phyloP scores from a whole-genome alignment of 2,113 vertebrate genomes.

The Pterocles gutturalis region DNA sequence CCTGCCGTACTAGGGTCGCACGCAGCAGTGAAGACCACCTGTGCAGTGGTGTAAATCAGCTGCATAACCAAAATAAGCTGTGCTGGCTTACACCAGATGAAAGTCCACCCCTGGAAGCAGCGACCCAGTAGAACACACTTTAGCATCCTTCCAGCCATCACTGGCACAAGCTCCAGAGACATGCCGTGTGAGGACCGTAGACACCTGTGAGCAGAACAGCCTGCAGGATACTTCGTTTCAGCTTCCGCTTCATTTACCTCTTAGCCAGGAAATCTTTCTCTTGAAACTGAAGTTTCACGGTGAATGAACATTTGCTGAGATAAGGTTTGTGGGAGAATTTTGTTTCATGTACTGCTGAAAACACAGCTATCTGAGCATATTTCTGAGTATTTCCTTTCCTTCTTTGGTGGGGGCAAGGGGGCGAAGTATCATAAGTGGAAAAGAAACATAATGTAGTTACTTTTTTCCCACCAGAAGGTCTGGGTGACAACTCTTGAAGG shows the following conservation, averaged over 20 bases:
- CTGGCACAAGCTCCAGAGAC: neutral
- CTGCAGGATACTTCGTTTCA: accelerated
- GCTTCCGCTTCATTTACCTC: neutral
- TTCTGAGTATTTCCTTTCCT: neutral
- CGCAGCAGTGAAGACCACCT: neutral
- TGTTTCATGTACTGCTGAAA: neutral
- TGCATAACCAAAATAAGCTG: accelerated
- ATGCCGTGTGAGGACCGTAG: neutral
- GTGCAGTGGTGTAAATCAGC: neutral
- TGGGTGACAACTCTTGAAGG: neutral
- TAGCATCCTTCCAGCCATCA: neutral
- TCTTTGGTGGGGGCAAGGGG: neutral
- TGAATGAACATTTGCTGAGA: neutral
- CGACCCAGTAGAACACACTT: no score
- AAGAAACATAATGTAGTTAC: neutral
- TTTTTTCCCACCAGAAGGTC: neutral
- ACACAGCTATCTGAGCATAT: neutral
- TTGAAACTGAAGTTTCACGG: neutral
- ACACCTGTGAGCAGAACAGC: accelerated
- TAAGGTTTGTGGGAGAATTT: neutral
- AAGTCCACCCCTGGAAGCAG: neutral
- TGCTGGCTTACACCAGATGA: neutral
- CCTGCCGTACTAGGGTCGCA: neutral
- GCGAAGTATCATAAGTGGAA: neutral
- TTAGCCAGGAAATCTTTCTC: neutral